A percentile compares a stretch with the other conserved stretches of the same genome.
Evolutionary conservation across 2,797 vertebrate genomes (phyloP).

Genomic region (Enteromius trimaculatus): DNA sequence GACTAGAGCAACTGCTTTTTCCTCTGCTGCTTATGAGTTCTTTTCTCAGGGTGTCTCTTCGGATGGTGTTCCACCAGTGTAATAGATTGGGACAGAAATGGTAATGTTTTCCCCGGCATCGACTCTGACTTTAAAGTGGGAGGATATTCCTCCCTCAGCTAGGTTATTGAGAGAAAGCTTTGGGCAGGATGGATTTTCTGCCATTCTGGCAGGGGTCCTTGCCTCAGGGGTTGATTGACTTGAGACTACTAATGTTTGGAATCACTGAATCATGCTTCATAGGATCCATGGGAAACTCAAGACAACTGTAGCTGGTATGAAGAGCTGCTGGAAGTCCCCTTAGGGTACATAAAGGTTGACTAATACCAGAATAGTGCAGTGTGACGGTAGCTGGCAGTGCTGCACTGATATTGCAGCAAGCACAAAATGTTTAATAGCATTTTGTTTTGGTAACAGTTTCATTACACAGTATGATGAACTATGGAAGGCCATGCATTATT

Average conservation of each 20-base stretch:
- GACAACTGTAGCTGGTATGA: conserved; percentile 1
- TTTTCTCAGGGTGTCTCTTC: conserved; percentile 40
- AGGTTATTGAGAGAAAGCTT: conserved; percentile 67
- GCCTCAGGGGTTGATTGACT: conserved; percentile 65
- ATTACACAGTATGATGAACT: background rate
- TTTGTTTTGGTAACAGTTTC: background rate
- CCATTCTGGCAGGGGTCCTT: conserved; percentile 67
- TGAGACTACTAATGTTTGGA: conserved; percentile 32
- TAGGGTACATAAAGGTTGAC: conserved; percentile 19
- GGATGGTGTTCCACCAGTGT: conserved; percentile 57
- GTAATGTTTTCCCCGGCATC: conserved; percentile 67
- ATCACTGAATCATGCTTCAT: conserved; percentile 20
- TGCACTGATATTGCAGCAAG: background rate
- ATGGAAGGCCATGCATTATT: background rate
- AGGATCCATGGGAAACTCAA: conserved; percentile 27
- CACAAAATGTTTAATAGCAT: background rate
- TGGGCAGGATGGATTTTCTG: conserved; percentile 71
- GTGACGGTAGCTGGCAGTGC: conserved; percentile 2
- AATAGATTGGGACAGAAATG: conserved; percentile 64
- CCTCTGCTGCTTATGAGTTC: conserved; percentile 11
- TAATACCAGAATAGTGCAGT: conserved; percentile 4
- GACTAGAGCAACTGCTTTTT: conserved; percentile 24
- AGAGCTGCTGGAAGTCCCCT: conserved; percentile 15
- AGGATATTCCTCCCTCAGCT: conserved; percentile 20
- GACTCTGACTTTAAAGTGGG: conserved; percentile 69